Base-by-base conservation (phyloP, 2,888 invertebrate genomes). In the Trissolcus japonicus region DNA sequence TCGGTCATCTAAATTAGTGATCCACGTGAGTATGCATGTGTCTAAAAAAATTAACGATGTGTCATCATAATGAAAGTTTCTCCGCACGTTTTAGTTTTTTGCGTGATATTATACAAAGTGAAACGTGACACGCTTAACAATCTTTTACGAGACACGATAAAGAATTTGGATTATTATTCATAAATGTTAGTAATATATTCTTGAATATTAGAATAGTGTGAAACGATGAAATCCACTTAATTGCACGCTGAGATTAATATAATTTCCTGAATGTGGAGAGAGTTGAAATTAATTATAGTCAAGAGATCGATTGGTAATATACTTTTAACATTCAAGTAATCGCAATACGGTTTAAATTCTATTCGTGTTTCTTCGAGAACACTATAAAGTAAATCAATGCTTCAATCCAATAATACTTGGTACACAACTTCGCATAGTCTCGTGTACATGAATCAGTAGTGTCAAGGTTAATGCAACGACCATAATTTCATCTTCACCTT, bases 271-370 rank as follows among this genome's bases (percentile, higher is more conserved):
- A 60, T 61, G 66, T 53, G 63, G 59, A 60, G 75, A 65, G 9
- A 6, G 63, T 63, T 25, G 68, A 63, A 68, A 75, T 75, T 63
- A 75, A 75, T 75, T 75, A 75, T 67, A 63, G 68, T 69, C 68
- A 75, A 68, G 60, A 76, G 69, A 56, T 60, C 46, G 76, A 65
- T 68, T 75, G 57, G 68, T 75, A 62, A 68, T 75, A 59, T 65
- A 68, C 63, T 76, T 60, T 69, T 69, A 76, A 76, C 75, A 75
- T 76, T 69, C 60, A 59, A 65, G 75, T 65, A 61, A 76, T 69
- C 75, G 65, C 65, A 63, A 69, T 65, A 60, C 53, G 68, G 63
- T 63, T 67, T 59, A 16, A 74, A 41, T 40, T 61, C 54, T 63
- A 7, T 68, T 21, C 46, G 63, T 59, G 35, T 74, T 74, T 75